Evolutionary conservation across 2,797 vertebrate species (phyloP), one percentile per base, ranked within the genome.

Genomic region (Xerus rutilus): DNA sequence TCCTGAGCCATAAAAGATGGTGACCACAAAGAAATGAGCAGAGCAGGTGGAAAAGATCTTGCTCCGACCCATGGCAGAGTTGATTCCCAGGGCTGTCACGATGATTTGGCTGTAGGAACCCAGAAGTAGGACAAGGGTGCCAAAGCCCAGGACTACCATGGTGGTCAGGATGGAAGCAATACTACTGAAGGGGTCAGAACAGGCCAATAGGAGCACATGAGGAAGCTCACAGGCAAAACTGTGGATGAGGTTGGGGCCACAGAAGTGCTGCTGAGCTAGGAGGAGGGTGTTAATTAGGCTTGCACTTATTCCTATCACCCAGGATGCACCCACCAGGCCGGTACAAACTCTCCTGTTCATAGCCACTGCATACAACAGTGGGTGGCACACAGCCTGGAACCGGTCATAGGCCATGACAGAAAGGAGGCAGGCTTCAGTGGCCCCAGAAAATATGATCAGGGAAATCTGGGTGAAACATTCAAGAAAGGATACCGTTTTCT

Each of bases 361-460:
- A 21, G 78, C 35, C 32, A 84, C 78, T 20, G 62, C 32, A 59
- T 97, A 96, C 6, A 82, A 2, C 32, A 97, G 85, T 0, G 94
- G 96, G 82, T 91, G 93, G 52, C 96, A 97, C 77, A 97, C 91
- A 65, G 97, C 96, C 45, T 95, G 93, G 85, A 43, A 97, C 28
- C 78, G 73, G 96, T 97, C 96, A 47, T 95, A 97, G 73, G 97
- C 95, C 97, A 97, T 97, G 73, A 94, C 95, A 11, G 94, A 92
- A 82, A 97, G 96, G 30, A 97, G 59, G 43, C 95, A 95, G 45
- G 82, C 45, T 92, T 97, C 96, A 20, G 88, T 95, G 72, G 78
- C 78, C 28, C 96, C 95, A 10, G 97, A 95, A 73, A 97, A 89
- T 52, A 97, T 0, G 64, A 97, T 69, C 78, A 97, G 73, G 57